Conservation (phyloP, 2,797 vertebrate species). For the Poecilia picta region DNA sequence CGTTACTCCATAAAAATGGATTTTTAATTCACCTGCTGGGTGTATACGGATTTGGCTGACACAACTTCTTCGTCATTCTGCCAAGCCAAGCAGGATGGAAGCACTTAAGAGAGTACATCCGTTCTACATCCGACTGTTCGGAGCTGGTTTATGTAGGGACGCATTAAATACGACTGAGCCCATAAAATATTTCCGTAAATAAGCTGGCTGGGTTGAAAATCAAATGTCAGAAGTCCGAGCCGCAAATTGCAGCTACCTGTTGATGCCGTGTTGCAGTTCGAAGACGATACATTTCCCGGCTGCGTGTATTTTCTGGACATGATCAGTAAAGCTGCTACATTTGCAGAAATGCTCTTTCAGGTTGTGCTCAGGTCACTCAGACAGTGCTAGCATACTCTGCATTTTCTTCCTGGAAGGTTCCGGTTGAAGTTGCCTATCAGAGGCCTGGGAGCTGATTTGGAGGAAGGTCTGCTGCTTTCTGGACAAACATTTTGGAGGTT, state of each 20-base stretch:
- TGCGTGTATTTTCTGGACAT: neutral
- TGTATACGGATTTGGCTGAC: slow-evolving; percentile 57
- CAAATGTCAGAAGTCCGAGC: neutral
- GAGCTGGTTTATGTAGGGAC: slow-evolving; percentile 2
- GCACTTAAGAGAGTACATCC: slow-evolving; percentile 36
- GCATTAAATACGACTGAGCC: neutral
- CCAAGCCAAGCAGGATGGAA: slow-evolving; percentile 46
- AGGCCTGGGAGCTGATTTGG: neutral
- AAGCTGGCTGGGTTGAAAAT: slow-evolving; percentile 9
- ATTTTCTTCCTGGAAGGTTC: neutral
- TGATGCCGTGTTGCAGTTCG: neutral
- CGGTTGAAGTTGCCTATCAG: neutral
- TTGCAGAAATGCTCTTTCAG: neutral
- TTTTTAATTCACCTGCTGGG: slow-evolving; percentile 72
- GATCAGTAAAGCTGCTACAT: neutral
- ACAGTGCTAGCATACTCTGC: neutral
- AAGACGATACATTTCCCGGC: no score
- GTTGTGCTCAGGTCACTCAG: neutral
- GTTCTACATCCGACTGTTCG: slow-evolving; percentile 13
- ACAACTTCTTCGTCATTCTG: slow-evolving; percentile 43
- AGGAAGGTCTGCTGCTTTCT: neutral
- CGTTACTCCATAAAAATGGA: slow-evolving; percentile 71
- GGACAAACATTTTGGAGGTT: neutral
- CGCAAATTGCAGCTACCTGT: slow-evolving; percentile 3
- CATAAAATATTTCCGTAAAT: neutral